Base-by-base conservation (phyloP, 2,888 invertebrate species). In the Mesorhabditis belari region DNA sequence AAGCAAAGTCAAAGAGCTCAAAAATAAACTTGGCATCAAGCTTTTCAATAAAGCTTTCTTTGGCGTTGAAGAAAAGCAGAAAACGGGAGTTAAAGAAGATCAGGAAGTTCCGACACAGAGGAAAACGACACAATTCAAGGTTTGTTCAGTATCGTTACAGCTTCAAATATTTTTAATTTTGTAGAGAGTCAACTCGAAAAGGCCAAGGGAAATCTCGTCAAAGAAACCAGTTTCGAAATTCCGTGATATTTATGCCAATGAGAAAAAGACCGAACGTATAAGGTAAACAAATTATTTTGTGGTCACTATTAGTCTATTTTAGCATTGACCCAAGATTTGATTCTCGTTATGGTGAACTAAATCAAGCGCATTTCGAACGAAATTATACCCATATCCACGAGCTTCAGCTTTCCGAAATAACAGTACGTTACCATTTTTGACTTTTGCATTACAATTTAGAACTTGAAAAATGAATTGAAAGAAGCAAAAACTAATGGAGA, bases 351-450 rank as follows among this genome's bases (percentile, higher is more conserved):
- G 78, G 78, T 4, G 69, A 71, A 3, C 76, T 74, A 61, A 71
- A 76, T 54, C 72, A 74, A 49, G 57, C 63, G 2, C 67, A 66
- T 55, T 75, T 74, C 60, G 69, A 74, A n/a, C 65, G 67, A 25
- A 75, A 76, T 59, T 78, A 78, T 58, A 63, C 62, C 27, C 77
- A 77, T 64, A 56, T 78, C 24, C 66, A 77, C 49, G 76, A 75
- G 24, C 63, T 78, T 19, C 65, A 67, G 5, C 29, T 60, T 12
- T 61, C 63, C 2, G 78, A 78, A 61, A 68, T 71, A 44, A 60
- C 71, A 66, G 75, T 69, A 12, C 17, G 52, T 57, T 35, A n/a
- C 17, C 6, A 9, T n/a, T 35, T 35, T 35, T 17, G 44, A 35
- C n/a, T 35, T 35, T 35, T 35, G 12, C 12, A 35, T 35, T 17